Conservation (phyloP, 2,113 vertebrate species). For the Mixornis gularis region DNA sequence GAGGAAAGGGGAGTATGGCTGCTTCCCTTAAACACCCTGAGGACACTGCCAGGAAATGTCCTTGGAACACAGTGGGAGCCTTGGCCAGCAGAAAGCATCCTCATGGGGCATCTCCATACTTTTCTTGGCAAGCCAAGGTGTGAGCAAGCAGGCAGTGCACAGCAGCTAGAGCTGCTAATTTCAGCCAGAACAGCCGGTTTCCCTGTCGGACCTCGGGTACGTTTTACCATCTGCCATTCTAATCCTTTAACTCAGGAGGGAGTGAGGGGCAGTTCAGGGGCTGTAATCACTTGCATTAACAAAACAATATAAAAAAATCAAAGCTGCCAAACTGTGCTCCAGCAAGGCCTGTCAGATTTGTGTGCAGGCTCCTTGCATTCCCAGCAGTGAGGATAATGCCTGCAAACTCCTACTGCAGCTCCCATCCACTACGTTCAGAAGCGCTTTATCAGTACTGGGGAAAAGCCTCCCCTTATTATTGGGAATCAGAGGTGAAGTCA, state of each 20-base stretch:
- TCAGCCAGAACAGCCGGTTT: not conserved
- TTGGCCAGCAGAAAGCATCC: accelerated
- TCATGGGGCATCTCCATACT: not conserved
- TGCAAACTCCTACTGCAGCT: not conserved
- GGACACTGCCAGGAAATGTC: not conserved
- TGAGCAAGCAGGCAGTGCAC: not conserved
- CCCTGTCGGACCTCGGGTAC: not conserved
- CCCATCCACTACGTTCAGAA: accelerated
- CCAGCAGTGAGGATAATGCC: not conserved
- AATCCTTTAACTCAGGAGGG: not conserved
- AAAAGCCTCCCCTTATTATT: not conserved
- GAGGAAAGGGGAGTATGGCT: accelerated
- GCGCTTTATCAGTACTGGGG: not conserved
- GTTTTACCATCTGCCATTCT: not conserved
- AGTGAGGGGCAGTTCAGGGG: not conserved
- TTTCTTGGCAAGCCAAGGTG: not conserved
- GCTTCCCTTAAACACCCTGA: not conserved
- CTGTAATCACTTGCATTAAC: not conserved
- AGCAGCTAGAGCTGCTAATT: not conserved
- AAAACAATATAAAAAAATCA: not conserved
- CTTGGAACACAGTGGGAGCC: not conserved
- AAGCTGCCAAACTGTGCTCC: not conserved
- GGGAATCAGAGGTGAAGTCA: not conserved
- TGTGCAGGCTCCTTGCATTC: not conserved
- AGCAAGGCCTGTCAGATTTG: not conserved